Evolutionary conservation across 1,140 invertebrate genomes (phyloP), one percentile per base, ranked within the genome.

Genomic region (Drosophila willistoni): DNA sequence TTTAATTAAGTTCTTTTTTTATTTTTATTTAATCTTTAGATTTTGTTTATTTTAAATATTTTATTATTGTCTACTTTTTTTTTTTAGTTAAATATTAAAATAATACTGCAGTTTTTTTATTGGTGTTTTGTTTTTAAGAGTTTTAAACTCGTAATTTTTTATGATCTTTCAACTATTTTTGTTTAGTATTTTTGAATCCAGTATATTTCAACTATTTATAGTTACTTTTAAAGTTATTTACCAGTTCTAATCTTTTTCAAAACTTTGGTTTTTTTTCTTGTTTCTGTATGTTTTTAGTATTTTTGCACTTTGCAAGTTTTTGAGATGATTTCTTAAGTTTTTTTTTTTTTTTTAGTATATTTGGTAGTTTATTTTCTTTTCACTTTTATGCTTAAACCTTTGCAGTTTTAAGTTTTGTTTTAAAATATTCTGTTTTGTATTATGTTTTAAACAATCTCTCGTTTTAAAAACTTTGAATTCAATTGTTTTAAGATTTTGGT

Each of bases 31-130:
- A 61, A 56, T 55, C 61, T 61, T 56, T 13, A 17, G 44, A 64
- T 39, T 79, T 73, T 4, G 25, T 65, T 56, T 63, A 54, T 14
- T 74, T 63, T 44, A 42, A 47, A 47, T 41, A 62, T 60, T 55
- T 51, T 54, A 62, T 80, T 80, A 80, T 80, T 81, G 78, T 80
- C 78, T 76, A 62, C 64, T 71, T 68, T 71, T 56, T n/a, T n/a
- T n/a, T 47, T 47, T 47, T 54, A 51, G 17, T 56, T 42, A 22
- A 42, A 12, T 71, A 71, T 39, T 68, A 71, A 79, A 73, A 79
- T 76, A 76, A 76, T 76, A 76, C 73, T 76, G 73, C 51, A 64
- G 22, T 25, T 25, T 4, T 76, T 44, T 62, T 75, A 68, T 56
- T 73, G 73, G 72, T 47, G 60, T 62, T 77, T 57, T 44, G 54